Evolutionary conservation across 1,140 invertebrate genomes (phyloP).

Genomic region (Sitobion miscanthi): DNA sequence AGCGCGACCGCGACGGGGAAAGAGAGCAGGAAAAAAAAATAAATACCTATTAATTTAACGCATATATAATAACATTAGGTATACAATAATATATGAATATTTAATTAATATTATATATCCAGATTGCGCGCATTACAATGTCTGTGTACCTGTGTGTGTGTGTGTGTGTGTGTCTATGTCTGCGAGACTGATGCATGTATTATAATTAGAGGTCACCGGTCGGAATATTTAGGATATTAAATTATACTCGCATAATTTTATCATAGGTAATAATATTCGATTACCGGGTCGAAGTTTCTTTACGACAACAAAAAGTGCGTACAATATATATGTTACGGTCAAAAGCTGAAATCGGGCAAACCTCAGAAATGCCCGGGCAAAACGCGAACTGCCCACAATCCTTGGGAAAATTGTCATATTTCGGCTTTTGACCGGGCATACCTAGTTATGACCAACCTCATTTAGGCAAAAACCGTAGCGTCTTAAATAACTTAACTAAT

Average conservation of each 20-base stretch:
- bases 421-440: no score
- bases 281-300: background rate
- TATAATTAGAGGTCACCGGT: background rate
- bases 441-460: no score
- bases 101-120: slow-evolving; percentile 5
- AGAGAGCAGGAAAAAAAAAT: background rate
- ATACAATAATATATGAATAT: background rate
- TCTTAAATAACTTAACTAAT: no score
- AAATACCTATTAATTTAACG: slow-evolving; percentile 19
- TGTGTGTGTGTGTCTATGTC: background rate
- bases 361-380: no score
- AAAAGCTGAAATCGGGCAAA: no score
- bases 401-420: no score
- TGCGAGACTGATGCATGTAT: no score
- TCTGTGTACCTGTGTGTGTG: no score
- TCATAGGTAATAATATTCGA: background rate
- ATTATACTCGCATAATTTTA: background rate
- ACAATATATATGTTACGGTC: no score
- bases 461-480: no score
- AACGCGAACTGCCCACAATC: no score
- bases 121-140: background rate
- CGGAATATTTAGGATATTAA: background rate
- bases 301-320: background rate
- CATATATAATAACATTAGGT: background rate
- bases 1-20: background rate